phyloP scores from a whole-genome alignment of 2,113 vertebrate genomes.

The Pandion haliaetus region DNA sequence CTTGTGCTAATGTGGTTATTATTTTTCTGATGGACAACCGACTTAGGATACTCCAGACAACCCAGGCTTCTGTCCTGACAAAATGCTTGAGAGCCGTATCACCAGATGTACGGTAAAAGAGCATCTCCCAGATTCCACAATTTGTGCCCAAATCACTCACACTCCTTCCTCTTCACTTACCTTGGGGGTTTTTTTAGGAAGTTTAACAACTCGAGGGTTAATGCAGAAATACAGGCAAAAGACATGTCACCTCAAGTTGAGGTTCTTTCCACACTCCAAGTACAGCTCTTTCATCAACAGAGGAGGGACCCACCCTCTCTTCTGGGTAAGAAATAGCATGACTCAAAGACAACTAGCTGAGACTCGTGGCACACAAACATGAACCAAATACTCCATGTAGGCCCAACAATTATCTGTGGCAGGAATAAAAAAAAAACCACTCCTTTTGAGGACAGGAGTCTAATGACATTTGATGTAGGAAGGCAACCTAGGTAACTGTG shows the following conservation, averaged over 20 bases:
- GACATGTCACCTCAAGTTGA: constrained; percentile 1
- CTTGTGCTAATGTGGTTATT: background rate
- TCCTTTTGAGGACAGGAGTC: background rate
- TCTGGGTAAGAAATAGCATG: background rate
- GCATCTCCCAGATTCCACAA: background rate
- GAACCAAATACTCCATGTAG: background rate
- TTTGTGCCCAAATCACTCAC: background rate
- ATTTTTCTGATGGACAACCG: background rate
- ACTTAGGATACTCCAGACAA: background rate
- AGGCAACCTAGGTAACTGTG: background rate
- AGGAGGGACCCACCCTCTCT: background rate
- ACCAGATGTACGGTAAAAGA: background rate
- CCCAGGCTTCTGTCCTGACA: background rate
- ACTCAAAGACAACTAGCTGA: constrained; percentile 15
- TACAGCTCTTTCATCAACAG: background rate
- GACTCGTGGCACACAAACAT: background rate
- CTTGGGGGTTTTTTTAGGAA: background rate
- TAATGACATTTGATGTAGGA: background rate
- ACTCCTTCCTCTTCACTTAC: background rate
- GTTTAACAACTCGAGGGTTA: background rate
- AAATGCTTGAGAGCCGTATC: background rate
- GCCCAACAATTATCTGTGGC: background rate
- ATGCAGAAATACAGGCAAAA: background rate
- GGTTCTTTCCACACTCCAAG: background rate
- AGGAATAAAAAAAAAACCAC: background rate